Conservation (phyloP, 2,888 invertebrate species). For the Polietes domitor region DNA sequence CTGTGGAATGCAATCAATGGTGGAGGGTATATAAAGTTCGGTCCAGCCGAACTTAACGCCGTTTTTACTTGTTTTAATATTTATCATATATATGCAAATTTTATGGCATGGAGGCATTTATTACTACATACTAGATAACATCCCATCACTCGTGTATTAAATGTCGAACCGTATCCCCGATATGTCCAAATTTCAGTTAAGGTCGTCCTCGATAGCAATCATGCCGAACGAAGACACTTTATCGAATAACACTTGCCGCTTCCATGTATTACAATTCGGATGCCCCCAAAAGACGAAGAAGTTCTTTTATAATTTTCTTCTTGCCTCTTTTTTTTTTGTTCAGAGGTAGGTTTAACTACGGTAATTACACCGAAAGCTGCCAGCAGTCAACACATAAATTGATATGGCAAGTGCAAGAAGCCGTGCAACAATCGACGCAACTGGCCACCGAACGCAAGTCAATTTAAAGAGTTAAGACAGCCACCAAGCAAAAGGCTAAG, state of each 20-base stretch:
- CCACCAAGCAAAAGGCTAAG: slow-evolving; percentile 39
- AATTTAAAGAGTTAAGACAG: slow-evolving; percentile 27
- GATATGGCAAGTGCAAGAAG: slow-evolving; percentile 65
- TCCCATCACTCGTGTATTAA: too few species aligned
- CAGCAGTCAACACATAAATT: slow-evolving; percentile 74
- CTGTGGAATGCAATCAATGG: too few species aligned
- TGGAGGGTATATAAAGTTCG: too few species aligned
- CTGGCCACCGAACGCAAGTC: background rate
- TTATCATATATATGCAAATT: too few species aligned
- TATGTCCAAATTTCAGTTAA: background rate
- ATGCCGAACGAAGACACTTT: background rate
- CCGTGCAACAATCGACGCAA: background rate
- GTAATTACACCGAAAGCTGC: slow-evolving; percentile 76
- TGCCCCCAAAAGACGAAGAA: background rate
- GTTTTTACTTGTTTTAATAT: too few species aligned
- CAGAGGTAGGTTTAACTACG: slow-evolving; percentile 69
- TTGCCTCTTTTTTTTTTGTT: background rate
- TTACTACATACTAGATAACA: too few species aligned
- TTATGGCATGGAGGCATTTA: too few species aligned
- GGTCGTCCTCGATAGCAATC: background rate
- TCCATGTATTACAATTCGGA: background rate
- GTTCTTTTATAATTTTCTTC: background rate
- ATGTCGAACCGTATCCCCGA: too few species aligned
- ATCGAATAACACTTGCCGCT: background rate
- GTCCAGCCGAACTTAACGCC: too few species aligned